Conservation (phyloP, 1,140 invertebrate genomes). For the Protaetia brevitarsis region DNA sequence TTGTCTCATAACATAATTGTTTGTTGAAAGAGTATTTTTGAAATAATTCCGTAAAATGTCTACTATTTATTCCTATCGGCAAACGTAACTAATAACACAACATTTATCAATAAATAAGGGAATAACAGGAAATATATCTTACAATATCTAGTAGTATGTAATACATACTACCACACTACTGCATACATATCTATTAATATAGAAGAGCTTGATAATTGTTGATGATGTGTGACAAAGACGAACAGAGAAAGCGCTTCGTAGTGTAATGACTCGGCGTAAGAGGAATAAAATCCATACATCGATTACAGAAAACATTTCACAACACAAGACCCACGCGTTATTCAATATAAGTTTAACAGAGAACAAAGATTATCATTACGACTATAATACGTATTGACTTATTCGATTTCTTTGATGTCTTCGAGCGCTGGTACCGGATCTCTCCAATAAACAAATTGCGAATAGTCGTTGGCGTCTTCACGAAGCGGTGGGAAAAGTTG, state of each 20-base stretch:
- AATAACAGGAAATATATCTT: not conserved
- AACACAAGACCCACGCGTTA: not conserved
- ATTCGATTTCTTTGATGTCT: slow-evolving; percentile 33
- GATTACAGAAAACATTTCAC: not conserved
- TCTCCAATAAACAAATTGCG: slow-evolving; percentile 88
- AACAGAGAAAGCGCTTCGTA: not conserved
- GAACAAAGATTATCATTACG: too few relatives aligned
- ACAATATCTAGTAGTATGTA: not conserved
- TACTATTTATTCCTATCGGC: not conserved
- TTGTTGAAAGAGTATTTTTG: not conserved
- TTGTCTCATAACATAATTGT: too few relatives aligned
- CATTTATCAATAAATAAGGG: not conserved
- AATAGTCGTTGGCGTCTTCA: slow-evolving; percentile 78
- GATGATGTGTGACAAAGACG: not conserved
- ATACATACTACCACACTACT: not conserved
- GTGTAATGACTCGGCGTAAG: not conserved
- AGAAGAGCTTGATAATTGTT: slow-evolving; percentile 12
- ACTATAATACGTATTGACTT: slow-evolving; percentile 2
- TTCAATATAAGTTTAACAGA: too few relatives aligned
- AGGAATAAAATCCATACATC: not conserved
- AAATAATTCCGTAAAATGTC: not conserved
- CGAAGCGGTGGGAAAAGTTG: slow-evolving; percentile 82
- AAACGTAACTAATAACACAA: not conserved
- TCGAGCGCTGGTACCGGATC: slow-evolving; percentile 68
- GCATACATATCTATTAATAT: too few relatives aligned